Conservation (phyloP, 2,888 invertebrate genomes). For the Harpagoxenus sublaevis region DNA sequence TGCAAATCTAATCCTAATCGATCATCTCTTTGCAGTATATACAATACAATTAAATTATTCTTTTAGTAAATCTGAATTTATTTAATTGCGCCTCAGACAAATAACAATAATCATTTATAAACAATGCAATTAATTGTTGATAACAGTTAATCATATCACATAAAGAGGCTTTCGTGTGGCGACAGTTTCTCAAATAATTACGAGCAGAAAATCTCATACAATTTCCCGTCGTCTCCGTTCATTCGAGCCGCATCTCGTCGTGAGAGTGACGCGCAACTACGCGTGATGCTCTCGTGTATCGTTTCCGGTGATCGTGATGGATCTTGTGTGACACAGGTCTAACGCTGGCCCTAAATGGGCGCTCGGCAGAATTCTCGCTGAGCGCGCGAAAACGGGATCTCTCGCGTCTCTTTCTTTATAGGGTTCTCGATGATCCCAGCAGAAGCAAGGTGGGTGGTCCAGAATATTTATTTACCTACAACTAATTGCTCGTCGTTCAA, state of each 20-base stretch:
- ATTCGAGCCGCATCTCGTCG: slow-evolving; percentile 34
- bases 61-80: background rate
- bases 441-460: slow-evolving; percentile 82
- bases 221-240: slow-evolving; percentile 41
- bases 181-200: background rate
- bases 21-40: background rate
- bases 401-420: slow-evolving; percentile 70
- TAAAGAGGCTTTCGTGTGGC: background rate
- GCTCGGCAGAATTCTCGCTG: slow-evolving; percentile 36
- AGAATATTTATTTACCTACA: slow-evolving; percentile 79
- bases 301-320: slow-evolving; percentile 35
- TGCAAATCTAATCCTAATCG: background rate
- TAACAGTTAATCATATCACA: background rate
- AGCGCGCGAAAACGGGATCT: slow-evolving; percentile 27
- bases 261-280: slow-evolving; percentile 30
- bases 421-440: slow-evolving; percentile 77
- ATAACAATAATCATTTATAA: background rate
- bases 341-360: slow-evolving; percentile 75
- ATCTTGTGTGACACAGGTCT: slow-evolving; percentile 55
- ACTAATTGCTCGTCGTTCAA: slow-evolving; percentile 77
- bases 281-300: slow-evolving; percentile 45
- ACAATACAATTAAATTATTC: background rate
- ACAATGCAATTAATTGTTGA: background rate
- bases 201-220: background rate
- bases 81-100: background rate